A percentile compares a stretch with the other conserved stretches of the same genome.
Conservation (phyloP, 2,113 vertebrate species). For the Boleophthalmus pectinirostris region DNA sequence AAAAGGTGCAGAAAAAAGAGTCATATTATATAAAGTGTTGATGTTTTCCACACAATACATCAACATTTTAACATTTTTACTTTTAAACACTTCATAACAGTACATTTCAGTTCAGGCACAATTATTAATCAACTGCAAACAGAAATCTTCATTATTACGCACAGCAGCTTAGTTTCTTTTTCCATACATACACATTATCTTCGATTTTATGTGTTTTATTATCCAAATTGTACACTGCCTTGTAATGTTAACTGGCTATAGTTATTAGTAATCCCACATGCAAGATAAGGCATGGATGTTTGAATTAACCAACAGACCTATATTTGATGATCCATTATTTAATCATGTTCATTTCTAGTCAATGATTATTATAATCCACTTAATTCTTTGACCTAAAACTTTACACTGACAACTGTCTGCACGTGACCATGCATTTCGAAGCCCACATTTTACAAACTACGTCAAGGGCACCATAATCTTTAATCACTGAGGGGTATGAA, state of each 20-base stretch:
- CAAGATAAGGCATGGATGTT: not conserved
- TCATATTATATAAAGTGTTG: no score
- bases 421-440: conserved; percentile 17
- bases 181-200: no score
- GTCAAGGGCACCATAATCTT: conserved; percentile 67
- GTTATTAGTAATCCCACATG: not conserved
- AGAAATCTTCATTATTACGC: no score
- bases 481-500: conserved; percentile 60
- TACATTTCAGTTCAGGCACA: no score
- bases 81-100: no score
- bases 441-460: conserved; percentile 21
- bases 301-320: not conserved
- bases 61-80: no score
- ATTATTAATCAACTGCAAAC: no score
- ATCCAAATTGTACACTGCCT: not conserved
- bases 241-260: not conserved
- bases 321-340: not conserved
- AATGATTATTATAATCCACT: not conserved
- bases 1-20: no score
- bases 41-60: no score
- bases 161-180: no score
- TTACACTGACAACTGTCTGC: conserved; percentile 4
- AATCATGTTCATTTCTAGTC: not conserved
- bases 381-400: not conserved
- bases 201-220: no score